phyloP scores from a whole-genome alignment of 2,797 vertebrate species.

The Arremon aurantiirostris region DNA sequence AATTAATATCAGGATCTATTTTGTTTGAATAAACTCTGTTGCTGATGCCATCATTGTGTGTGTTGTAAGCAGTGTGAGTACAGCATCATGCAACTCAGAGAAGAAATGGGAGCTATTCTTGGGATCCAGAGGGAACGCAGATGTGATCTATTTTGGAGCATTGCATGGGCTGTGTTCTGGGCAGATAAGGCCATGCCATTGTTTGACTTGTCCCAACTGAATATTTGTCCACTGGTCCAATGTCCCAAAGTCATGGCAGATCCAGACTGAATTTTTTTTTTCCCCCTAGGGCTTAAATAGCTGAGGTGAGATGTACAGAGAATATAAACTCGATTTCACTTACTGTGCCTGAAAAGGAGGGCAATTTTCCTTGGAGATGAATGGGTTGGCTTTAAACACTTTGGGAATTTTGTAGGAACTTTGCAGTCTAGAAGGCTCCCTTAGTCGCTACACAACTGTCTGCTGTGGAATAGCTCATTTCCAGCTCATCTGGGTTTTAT shows the following conservation, averaged over 20 bases:
- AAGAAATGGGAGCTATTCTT: background rate
- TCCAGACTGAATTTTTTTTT: background rate
- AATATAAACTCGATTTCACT: background rate
- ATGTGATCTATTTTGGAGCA: background rate
- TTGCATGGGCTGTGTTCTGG: background rate
- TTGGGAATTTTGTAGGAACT: background rate
- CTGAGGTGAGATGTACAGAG: background rate
- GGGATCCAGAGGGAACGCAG: background rate
- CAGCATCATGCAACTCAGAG: background rate
- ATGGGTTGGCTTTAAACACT: background rate
- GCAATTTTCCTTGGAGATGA: background rate
- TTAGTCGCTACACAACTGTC: background rate
- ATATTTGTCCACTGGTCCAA: background rate
- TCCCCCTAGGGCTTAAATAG: background rate
- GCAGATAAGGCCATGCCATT: background rate
- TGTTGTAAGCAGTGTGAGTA: background rate
- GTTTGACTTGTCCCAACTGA: background rate
- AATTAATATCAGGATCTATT: background rate
- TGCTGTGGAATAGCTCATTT: background rate
- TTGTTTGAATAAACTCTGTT: background rate
- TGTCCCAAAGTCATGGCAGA: background rate
- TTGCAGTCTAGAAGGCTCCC: background rate
- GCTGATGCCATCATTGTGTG: background rate
- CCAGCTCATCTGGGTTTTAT: background rate
- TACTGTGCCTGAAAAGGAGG: background rate